Percentiles rank a stretch among this genome's conserved stretches.
Conservation (phyloP, 2,888 invertebrate species). For the Caprella mutica region DNA sequence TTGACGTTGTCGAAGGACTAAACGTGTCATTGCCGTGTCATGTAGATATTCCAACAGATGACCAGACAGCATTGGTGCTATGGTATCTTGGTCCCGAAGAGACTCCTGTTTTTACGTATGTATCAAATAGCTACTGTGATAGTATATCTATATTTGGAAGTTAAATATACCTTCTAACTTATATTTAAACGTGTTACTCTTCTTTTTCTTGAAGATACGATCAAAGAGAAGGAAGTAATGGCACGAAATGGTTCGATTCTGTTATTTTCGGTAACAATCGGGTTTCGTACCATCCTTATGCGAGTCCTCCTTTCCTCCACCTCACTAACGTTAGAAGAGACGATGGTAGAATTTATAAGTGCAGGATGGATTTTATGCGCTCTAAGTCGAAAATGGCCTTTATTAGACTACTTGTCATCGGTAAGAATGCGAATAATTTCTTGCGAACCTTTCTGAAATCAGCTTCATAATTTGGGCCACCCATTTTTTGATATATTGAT, state of each 20-base stretch:
- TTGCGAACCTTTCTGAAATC: too few species aligned
- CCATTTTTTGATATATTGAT: too few species aligned
- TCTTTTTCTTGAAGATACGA: constrained; percentile 20
- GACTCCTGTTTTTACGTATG: constrained; percentile 9
- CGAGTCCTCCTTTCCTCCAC: constrained; percentile 21
- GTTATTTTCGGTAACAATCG: constrained; percentile 24
- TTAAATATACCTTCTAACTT: too few species aligned
- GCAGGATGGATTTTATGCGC: constrained; percentile 29
- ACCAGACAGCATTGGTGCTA: constrained; percentile 2
- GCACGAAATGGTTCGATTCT: constrained; percentile 24
- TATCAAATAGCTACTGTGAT: background rate
- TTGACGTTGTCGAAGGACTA: constrained; percentile 11
- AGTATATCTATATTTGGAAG: background rate
- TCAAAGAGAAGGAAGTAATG: constrained; percentile 17
- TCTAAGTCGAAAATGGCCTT: constrained; percentile 29
- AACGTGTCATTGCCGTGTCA: constrained; percentile 11
- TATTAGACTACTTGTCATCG: constrained; percentile 30
- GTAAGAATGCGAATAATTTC: too few species aligned
- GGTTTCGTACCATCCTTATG: constrained; percentile 21
- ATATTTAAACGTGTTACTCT: background rate
- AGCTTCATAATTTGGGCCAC: too few species aligned
- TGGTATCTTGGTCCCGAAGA: constrained; percentile 12
- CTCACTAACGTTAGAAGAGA: constrained; percentile 13
- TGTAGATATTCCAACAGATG: constrained; percentile 2
- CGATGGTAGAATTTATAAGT: constrained; percentile 26